Conservation (phyloP, 2,888 invertebrate genomes). For the Psylliodes chrysocephalus region DNA sequence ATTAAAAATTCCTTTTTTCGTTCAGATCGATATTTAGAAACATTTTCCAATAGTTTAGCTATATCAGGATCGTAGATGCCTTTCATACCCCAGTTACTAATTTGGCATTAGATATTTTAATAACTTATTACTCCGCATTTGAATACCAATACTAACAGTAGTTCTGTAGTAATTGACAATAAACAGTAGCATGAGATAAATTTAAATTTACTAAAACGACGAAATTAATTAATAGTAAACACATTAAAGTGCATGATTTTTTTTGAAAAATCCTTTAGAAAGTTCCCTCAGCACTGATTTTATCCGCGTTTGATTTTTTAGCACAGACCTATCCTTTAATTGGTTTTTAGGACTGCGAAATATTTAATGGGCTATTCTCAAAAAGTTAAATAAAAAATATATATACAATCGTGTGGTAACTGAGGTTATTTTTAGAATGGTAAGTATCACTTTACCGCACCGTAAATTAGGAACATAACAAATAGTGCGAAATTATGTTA, state of each 20-base stretch:
- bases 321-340: too few relatives aligned
- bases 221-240: conserved; percentile 1
- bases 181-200: conserved; percentile 37
- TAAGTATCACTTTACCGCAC: too few relatives aligned
- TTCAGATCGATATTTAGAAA: background rate
- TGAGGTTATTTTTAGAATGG: too few relatives aligned
- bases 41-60: background rate
- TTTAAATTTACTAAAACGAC: background rate
- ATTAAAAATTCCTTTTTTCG: too few relatives aligned
- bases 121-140: conserved; percentile 67
- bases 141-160: conserved; percentile 72
- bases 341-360: too few relatives aligned
- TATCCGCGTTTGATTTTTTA: too few relatives aligned
- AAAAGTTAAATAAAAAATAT: too few relatives aligned
- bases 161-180: conserved; percentile 31
- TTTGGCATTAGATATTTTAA: conserved; percentile 18
- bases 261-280: background rate
- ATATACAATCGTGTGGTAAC: too few relatives aligned
- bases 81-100: background rate
- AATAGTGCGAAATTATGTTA: too few relatives aligned
- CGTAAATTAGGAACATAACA: too few relatives aligned
- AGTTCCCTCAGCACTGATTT: background rate
- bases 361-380: too few relatives aligned
- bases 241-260: conserved; percentile 16
- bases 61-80: background rate